Evolutionary conservation across 2,797 vertebrate species (phyloP), one percentile per base, ranked within the genome.

Genomic region (Amblyraja radiata): DNA sequence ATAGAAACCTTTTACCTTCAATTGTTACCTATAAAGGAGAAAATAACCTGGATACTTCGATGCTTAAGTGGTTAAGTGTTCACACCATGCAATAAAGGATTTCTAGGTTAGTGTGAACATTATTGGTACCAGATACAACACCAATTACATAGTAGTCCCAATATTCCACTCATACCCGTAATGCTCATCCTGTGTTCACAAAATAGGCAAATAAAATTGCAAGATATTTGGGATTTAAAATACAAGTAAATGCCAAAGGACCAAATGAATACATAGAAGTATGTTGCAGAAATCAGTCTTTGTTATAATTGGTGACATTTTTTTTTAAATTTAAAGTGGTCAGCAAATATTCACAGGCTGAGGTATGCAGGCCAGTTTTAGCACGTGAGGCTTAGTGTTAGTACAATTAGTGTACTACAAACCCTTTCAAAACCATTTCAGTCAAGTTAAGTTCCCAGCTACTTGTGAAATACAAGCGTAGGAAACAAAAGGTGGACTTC

Each of bases 81-180:
- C 90, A 92, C 68, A 92, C 90, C 90, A 92, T 92, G 90, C 90
- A 92, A 74, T 74, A 92, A 23, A 90, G 74, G 90, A 71, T 54
- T 54, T 25, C 23, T 46, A 90, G 88, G 90, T 92, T 92, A 92
- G 90, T 25, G 71, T 92, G 90, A 92, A 92, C 3, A 21, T 28
- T 63, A 68, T 73, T 39, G 71, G 39, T 28, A 92, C 36, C 90
- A 92, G 36, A 74, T 32, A 88, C 90, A 28, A 9, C 18, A 71
- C 71, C 46, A 74, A 46, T 54, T 74, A 91, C 46, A 73, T 36
- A 32, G 90, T 46, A 23, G 23, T 16, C 25, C 73, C 46, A 74
- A 92, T 16, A 11, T 39, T 92, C 90, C 32, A 2, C 28, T 74
- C 46, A 9, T 73, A 39, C 65, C 88, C 73, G 88, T 32, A 90